Base-by-base conservation (phyloP, 2,113 vertebrate species). In the Gadus chalcogrammus region DNA sequence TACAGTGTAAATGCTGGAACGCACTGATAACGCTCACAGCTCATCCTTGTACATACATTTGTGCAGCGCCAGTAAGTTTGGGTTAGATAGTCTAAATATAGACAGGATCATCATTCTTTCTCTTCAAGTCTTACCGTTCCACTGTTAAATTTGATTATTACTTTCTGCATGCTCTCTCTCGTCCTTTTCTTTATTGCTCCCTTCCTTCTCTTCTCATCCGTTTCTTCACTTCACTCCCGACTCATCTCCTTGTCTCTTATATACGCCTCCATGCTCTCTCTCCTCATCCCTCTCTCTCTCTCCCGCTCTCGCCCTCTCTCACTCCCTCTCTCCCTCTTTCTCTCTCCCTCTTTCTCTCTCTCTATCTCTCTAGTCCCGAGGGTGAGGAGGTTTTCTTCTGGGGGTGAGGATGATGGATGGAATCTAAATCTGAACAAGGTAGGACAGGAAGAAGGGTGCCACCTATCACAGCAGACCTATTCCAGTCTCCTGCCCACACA, bases 391-490 rank as follows among this genome's bases (percentile, higher is more conserved):
- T 89, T 89, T 83, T 90, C 87, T 8, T 82, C 86, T 5, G 88
- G 87, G 70, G 88, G 88, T 66, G 85, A 90, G 48, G 88, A 90
- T 52, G 79, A 90, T 64, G 81, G 83, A 67, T 88, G 82, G 82
- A 90, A 88, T 74, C 88, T 89, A 16, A 90, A 88, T 63, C 76
- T 86, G 62, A 89, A 89, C 85, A 89, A 56, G 73, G 88, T 90
- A 69, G 79, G 70, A 72, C 53, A 66, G 15, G 20, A 64, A 62
- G 20, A 61, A 64, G n/a, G 8, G 5, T 9, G 42, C 42, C 7
- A 13, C 42, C 42, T 12, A 48, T 48, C 42, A 48, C 42, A 48
- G 42, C 12, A 48, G 8, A 48, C 42, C 42, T 48, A 2, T 48
- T 13, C 42, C 42, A 27, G 24, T 64, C 27, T 31, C 61, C 28